Evolutionary conservation across 1,140 invertebrate genomes (phyloP).

Genomic region (Atopsyche davidsoni): DNA sequence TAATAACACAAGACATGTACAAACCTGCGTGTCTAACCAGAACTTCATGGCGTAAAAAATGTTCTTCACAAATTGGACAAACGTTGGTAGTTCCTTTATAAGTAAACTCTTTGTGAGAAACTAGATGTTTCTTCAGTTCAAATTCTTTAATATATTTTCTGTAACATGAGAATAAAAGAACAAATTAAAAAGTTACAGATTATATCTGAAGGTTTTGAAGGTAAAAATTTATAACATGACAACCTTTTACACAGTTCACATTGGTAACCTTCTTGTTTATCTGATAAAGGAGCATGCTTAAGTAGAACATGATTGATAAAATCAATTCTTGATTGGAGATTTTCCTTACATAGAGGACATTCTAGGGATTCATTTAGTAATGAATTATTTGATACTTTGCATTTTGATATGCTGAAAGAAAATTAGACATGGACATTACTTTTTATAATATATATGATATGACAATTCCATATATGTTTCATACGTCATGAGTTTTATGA

Average conservation of each 20-base stretch:
- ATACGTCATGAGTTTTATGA: neutral
- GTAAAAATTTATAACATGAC: neutral
- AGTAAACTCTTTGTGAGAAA: slow-evolving; percentile 19
- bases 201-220: neutral
- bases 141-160: slow-evolving; percentile 19
- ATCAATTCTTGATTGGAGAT: slow-evolving; percentile 3
- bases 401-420: neutral
- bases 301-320: slow-evolving; percentile 20
- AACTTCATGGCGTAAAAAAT: slow-evolving; percentile 20
- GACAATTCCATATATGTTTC: neutral
- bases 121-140: slow-evolving; percentile 24
- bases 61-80: slow-evolving; percentile 22
- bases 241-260: slow-evolving; percentile 24
- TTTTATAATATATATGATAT: neutral
- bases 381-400: neutral
- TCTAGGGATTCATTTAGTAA: neutral
- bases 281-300: slow-evolving; percentile 6
- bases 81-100: slow-evolving; percentile 15
- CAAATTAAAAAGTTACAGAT: neutral
- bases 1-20: slow-evolving; percentile 6
- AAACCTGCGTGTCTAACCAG: slow-evolving; percentile 23
- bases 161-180: slow-evolving; percentile 13
- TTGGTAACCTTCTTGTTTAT: slow-evolving; percentile 6
- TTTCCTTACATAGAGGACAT: slow-evolving; percentile 14
- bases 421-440: neutral